A percentile compares a stretch with the other conserved stretches of the same genome.
Evolutionary conservation across 2,888 invertebrate genomes (phyloP).

Genomic region (Ophion costatus): DNA sequence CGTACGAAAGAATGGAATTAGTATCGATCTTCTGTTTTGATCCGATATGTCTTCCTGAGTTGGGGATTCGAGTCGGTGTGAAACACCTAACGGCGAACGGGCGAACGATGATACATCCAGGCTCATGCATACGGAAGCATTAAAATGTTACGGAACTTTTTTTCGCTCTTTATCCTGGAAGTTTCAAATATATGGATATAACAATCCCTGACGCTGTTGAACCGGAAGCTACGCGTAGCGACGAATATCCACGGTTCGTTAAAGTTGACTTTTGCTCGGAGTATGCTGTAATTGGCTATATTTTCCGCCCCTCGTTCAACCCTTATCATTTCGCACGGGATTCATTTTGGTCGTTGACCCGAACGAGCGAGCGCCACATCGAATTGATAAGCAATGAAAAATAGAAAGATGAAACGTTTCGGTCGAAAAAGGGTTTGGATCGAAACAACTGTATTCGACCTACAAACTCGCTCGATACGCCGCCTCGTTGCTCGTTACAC

Average conservation of each 20-base stretch:
- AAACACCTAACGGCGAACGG: neutral
- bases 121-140: neutral
- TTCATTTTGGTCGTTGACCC: conserved; percentile 21
- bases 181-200: conserved; percentile 37
- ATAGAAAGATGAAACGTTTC: neutral
- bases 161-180: neutral
- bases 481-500: conserved; percentile 26
- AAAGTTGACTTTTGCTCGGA: conserved; percentile 57
- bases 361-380: neutral
- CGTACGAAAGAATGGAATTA: neutral
- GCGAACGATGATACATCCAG: neutral
- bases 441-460: neutral
- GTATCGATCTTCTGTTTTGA: neutral
- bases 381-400: neutral
- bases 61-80: neutral
- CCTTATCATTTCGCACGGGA: conserved; percentile 9
- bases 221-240: conserved; percentile 46
- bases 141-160: conserved; percentile 45
- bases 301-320: conserved; percentile 12
- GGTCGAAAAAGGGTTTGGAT: neutral
- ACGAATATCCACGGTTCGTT: conserved; percentile 50
- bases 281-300: conserved; percentile 57
- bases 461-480: neutral
- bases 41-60: neutral
- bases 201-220: conserved; percentile 48